phyloP scores from a whole-genome alignment of 1,140 invertebrate species.

The Drosophila nigrodunni region DNA sequence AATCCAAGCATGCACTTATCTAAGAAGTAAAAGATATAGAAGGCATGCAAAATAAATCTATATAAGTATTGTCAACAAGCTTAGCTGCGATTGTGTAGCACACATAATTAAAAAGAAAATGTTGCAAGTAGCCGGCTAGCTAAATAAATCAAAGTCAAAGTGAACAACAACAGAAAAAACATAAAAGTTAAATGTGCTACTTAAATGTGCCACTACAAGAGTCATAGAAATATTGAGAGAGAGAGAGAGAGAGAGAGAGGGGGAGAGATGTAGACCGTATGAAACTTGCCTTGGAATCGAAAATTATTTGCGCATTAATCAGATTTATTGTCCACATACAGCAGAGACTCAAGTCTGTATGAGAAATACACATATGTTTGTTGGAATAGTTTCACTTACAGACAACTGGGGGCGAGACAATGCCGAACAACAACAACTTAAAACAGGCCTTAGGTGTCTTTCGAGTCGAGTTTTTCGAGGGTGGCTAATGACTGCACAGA shows the following conservation, averaged over 20 bases:
- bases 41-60: no score
- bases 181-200: slow-evolving; percentile 63
- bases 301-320: slow-evolving; percentile 68
- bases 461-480: slow-evolving; percentile 45
- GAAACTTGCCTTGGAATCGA: slow-evolving; percentile 52
- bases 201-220: slow-evolving; percentile 57
- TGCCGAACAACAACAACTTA: slow-evolving; percentile 16
- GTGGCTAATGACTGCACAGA: slow-evolving; percentile 51
- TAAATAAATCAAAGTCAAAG: slow-evolving; percentile 75
- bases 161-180: slow-evolving; percentile 55
- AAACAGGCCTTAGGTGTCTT: slow-evolving; percentile 47
- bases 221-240: no score
- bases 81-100: neutral
- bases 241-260: no score
- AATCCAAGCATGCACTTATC: no score
- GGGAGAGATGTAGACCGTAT: slow-evolving; percentile 1
- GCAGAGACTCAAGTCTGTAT: slow-evolving; percentile 2
- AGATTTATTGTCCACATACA: slow-evolving; percentile 57
- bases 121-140: slow-evolving; percentile 33
- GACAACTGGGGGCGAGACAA: slow-evolving; percentile 49
- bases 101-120: slow-evolving; percentile 35
- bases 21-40: no score
- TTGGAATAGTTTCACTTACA: slow-evolving; percentile 27
- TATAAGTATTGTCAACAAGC: slow-evolving; percentile 39
- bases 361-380: slow-evolving; percentile 4